Evolutionary conservation across 2,888 invertebrate genomes (phyloP), one percentile per base, ranked within the genome.

Genomic region (Lypha dubia): DNA sequence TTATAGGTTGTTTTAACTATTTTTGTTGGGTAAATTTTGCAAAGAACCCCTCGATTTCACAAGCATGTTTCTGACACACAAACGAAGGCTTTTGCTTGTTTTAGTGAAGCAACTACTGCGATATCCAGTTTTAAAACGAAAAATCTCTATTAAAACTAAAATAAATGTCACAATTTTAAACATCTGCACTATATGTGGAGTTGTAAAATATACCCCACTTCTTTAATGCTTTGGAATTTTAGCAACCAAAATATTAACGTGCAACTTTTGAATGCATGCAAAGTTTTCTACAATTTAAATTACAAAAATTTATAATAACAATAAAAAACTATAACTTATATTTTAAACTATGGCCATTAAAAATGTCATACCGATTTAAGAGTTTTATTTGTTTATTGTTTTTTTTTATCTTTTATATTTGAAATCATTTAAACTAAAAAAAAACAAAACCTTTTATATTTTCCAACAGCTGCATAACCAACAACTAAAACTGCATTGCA

Each of bases 391-490:
- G 1, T 49, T 22, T 49, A 28, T 68, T 68, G n/a, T n/a, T 60
- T 28, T 1, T 9, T 49, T 77, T 58, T 38, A 67, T 53, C 20
- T 56, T 65, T 24, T 44, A 58, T 46, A 58, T 46, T 76, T 28
- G 68, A 60, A 51, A 24, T 77, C n/a, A 24, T 49, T 76, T 46
- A 68, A 68, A 35, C 35, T n/a, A 22, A 28, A 67, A 32, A 7
- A 41, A 38, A 11, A 20, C 15, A 20, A 22, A 32, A n/a, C 22
- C 4, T 38, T 22, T 75, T 53, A 6, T 41, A 62, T 62, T 79
- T 51, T 44, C 35, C n/a, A 70, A 46, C 79, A 71, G 79, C 79
- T 79, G 79, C 79, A 79, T 32, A 53, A 63, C 20, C 35, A 71
- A 44, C 17, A 63, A 41, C n/a, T n/a, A 63, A 71, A 56, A 13